Base-by-base conservation (phyloP, 2,888 invertebrate species). In the Hyles lineata region DNA sequence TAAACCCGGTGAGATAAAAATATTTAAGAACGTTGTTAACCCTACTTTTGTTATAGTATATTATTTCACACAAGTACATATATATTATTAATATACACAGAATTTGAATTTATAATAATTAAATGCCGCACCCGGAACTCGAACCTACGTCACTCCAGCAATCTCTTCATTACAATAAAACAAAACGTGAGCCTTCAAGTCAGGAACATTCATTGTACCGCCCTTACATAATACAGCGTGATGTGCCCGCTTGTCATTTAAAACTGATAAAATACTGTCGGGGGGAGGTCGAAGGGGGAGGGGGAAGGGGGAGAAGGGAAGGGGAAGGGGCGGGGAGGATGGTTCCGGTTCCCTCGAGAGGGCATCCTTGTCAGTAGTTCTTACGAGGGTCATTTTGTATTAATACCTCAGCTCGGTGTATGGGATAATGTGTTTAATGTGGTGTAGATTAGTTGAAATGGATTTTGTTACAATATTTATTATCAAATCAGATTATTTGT, bases 351-450 rank as follows among this genome's bases (percentile, higher is more conserved):
- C 67, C 15, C 32, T 43, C 23, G 29, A 9, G 29, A 21, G 67
- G 67, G 23, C 43, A 23, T 17, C 50, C 67, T 23, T 67, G 67
- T 43, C 43, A 67, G 32, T 35, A 67, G 32, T 35, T n/a, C 2
- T 29, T 62, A 62, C 62, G 23, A 67, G 67, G 67, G 67, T 50
- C 11, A 67, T 50, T 67, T 50, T 67, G 50, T 32, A 62, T 55
- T 61, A 43, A 63, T 21, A 35, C 21, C 21, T 67, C 23, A 15
- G 43, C 23, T 23, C 55, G 43, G 43, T 43, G 35, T 35, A 15
- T 11, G 43, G 43, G 43, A 43, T 43, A 43, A 43, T 43, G 43
- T 43, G 43, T 43, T 43, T 43, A 43, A 43, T 11, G 15, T 43
- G 43, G 11, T 43, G 43, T 43, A 43, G 43, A 43, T 43, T 43